phyloP scores from a whole-genome alignment of 1,140 invertebrate genomes.

The Drosophila punjabiensis region DNA sequence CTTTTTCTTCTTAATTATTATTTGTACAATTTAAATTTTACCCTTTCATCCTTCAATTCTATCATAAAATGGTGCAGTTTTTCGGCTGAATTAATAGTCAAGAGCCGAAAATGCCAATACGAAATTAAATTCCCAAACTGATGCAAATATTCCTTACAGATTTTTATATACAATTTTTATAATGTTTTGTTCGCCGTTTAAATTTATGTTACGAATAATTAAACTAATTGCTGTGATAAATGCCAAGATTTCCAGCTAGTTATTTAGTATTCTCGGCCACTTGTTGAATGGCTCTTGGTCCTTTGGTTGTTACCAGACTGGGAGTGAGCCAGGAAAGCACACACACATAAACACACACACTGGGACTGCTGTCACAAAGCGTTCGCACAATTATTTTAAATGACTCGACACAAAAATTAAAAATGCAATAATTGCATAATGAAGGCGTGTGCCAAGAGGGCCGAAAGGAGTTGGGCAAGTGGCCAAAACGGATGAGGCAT shows the following conservation, averaged over 20 bases:
- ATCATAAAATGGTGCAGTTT: too few relatives aligned
- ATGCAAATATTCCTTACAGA: background rate
- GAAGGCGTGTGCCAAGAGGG: conserved; percentile 59
- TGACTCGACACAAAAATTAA: conserved; percentile 77
- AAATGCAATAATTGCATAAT: conserved; percentile 77
- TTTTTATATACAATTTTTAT: background rate
- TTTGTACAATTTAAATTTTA: too few relatives aligned
- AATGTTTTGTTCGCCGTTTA: background rate
- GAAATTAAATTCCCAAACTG: too few relatives aligned
- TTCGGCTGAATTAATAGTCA: too few relatives aligned
- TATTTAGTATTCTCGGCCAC: conserved; percentile 39
- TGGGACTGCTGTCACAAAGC: conserved; percentile 57
- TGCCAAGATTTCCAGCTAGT: background rate
- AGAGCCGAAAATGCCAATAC: too few relatives aligned
- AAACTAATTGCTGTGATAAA: conserved; percentile 24
- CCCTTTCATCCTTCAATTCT: too few relatives aligned
- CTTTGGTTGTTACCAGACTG: conserved; percentile 14
- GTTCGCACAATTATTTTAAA: conserved; percentile 78
- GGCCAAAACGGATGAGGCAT: conserved; percentile 56
- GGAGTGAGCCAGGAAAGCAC: conserved; percentile 26
- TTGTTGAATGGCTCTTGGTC: conserved; percentile 52
- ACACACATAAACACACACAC: background rate
- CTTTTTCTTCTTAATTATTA: too few relatives aligned
- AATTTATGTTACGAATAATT: background rate
- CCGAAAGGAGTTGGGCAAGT: conserved; percentile 44